Conservation (phyloP, 2,888 invertebrate species). For the Nomada flava region DNA sequence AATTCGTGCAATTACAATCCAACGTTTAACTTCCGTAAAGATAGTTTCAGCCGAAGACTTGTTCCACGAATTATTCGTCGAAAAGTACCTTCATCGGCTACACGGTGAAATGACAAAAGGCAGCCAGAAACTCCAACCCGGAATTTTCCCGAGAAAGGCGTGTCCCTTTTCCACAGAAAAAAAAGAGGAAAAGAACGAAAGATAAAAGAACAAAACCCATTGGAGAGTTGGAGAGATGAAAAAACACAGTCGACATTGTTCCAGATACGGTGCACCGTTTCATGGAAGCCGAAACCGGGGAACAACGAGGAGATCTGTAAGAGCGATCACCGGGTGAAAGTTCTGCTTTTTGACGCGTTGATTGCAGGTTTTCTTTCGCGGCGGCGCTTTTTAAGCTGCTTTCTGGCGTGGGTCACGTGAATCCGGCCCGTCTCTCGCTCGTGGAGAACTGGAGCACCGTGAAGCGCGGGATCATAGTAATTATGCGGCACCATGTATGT, state of each 20-base stretch:
- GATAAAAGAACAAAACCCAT: background rate
- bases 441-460: slow-evolving; percentile 78
- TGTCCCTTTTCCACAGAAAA: background rate
- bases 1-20: too few relatives aligned
- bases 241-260: slow-evolving; percentile 40
- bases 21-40: too few relatives aligned
- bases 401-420: slow-evolving; percentile 67
- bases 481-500: slow-evolving; percentile 73
- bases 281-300: slow-evolving; percentile 20
- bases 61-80: too few relatives aligned
- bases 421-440: slow-evolving; percentile 64
- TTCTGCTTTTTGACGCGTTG: slow-evolving; percentile 76
- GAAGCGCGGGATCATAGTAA: slow-evolving; percentile 78
- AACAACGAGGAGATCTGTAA: slow-evolving; percentile 34
- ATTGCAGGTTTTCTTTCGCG: slow-evolving; percentile 77
- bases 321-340: slow-evolving; percentile 72
- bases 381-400: slow-evolving; percentile 64
- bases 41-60: too few relatives aligned
- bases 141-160: slow-evolving; percentile 8
- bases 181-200: background rate
- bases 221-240: slow-evolving; percentile 5
- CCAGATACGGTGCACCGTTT: slow-evolving; percentile 42
- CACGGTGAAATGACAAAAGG: background rate
- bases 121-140: background rate
- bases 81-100: background rate